Conservation (phyloP, 2,797 vertebrate genomes). For the Petrocephalus schoutedeni region DNA sequence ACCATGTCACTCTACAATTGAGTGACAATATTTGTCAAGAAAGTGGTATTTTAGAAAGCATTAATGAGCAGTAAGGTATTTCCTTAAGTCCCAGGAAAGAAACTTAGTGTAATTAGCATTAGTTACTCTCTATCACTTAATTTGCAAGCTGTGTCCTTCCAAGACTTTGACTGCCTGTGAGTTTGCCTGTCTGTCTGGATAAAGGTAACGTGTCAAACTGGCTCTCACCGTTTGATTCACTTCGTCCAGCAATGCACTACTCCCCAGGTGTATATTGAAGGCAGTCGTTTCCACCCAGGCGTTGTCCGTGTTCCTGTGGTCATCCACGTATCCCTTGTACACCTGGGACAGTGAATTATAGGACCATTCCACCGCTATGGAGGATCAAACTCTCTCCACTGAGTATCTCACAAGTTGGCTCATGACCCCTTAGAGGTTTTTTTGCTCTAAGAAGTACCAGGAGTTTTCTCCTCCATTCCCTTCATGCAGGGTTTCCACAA, state of each 20-base stretch:
- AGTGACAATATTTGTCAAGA: not conserved
- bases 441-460: not conserved
- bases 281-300: slow-evolving; percentile 84
- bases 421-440: not conserved
- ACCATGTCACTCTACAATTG: not conserved
- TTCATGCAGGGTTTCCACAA: not conserved
- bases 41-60: not conserved
- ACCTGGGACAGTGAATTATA: slow-evolving; percentile 59
- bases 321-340: slow-evolving; percentile 79
- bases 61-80: not conserved
- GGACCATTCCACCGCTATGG: not conserved
- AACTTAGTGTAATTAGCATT: not conserved
- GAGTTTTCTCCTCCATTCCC: not conserved
- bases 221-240: slow-evolving; percentile 60
- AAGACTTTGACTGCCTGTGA: not conserved
- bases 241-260: slow-evolving; percentile 53
- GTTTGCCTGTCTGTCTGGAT: not conserved
- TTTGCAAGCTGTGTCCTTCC: not conserved
- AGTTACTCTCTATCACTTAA: not conserved
- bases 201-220: not conserved
- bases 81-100: not conserved
- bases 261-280: slow-evolving; percentile 71
- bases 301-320: slow-evolving; percentile 85
- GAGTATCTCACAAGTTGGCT: not conserved
- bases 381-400: not conserved